A percentile compares a stretch with the other conserved stretches of the same genome.
Evolutionary conservation across 1,140 invertebrate genomes (phyloP).

Genomic region (Ruditapes philippinarum): DNA sequence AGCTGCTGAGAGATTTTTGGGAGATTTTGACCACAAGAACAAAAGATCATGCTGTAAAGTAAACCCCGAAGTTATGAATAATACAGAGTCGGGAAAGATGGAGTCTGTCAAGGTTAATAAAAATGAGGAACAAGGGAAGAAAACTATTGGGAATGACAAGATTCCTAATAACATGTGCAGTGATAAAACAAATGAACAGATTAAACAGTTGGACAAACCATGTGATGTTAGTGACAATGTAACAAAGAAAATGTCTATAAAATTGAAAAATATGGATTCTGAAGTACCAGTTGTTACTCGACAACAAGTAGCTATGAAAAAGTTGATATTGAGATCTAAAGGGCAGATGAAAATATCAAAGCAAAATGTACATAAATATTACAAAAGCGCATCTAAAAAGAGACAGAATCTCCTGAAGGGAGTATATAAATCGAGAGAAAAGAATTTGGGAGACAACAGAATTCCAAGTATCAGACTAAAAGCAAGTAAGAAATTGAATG

Average conservation of each 20-base stretch:
- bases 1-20: conserved; percentile 29
- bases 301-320: neutral
- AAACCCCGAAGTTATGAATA: neutral
- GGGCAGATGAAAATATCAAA: neutral
- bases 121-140: neutral
- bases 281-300: neutral
- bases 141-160: neutral
- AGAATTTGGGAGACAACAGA: neutral
- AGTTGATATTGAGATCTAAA: neutral
- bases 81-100: conserved; percentile 3
- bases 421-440: neutral
- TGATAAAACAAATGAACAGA: neutral
- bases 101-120: neutral
- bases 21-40: neutral
- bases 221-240: neutral
- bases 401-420: neutral
- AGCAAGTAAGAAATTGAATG: neutral
- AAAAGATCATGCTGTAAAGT: neutral
- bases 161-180: neutral
- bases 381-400: neutral
- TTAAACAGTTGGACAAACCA: neutral
- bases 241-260: neutral
- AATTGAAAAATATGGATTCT: neutral
- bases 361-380: neutral
- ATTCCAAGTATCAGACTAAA: neutral